phyloP scores from a whole-genome alignment of 2,113 vertebrate genomes.

The Lepidothrix coronata region DNA sequence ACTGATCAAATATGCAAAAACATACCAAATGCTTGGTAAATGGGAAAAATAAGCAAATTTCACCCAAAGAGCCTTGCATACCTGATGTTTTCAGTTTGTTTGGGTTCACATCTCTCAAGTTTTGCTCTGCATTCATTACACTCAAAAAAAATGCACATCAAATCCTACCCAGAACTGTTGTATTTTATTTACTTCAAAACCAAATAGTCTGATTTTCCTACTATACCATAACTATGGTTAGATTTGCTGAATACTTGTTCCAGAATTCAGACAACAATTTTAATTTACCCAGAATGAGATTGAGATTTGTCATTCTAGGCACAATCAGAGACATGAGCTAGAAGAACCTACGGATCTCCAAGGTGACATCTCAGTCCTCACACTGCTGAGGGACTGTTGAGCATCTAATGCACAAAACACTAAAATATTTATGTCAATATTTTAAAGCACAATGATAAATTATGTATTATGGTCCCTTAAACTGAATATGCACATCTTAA shows the following conservation, averaged over 20 bases:
- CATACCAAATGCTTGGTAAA: background rate
- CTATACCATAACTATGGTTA: background rate
- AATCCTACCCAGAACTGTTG: background rate
- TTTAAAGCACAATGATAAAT: background rate
- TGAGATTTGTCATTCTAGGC: background rate
- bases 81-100: background rate
- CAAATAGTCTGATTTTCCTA: background rate
- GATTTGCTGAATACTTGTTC: background rate
- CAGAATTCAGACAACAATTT: background rate
- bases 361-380: background rate
- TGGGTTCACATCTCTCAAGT: background rate
- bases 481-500: background rate
- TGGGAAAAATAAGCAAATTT: background rate
- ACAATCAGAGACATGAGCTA: background rate
- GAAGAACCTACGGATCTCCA: background rate
- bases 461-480: background rate
- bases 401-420: background rate
- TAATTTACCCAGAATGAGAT: background rate
- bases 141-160: background rate
- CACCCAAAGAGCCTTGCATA: background rate
- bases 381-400: background rate
- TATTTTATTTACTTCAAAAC: background rate
- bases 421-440: conserved; percentile 11
- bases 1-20: background rate
- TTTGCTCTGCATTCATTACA: background rate